Conservation (phyloP, 2,113 vertebrate species). For the Pipra filicauda region DNA sequence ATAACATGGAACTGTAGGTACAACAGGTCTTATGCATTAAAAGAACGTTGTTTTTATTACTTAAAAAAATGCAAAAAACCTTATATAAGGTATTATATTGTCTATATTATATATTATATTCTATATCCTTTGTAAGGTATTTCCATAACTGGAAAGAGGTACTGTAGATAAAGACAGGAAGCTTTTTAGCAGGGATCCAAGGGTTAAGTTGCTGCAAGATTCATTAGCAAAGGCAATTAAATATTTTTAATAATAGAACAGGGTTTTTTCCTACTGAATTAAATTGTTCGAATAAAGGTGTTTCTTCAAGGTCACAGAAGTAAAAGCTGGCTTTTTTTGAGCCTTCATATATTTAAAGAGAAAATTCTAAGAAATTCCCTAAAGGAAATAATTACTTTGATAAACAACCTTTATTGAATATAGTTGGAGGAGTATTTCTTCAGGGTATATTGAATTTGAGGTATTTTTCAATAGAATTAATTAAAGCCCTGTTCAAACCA, state of each 20-base stretch:
- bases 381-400: slow-evolving; percentile 67
- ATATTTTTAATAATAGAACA: not conserved
- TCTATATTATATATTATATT: not conserved
- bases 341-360: not conserved
- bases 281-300: not conserved
- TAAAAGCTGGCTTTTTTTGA: slow-evolving; percentile 7
- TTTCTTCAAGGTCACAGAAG: slow-evolving; percentile 24
- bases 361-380: slow-evolving; percentile 29
- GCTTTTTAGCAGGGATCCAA: not conserved
- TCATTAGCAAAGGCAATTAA: not conserved
- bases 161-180: not conserved
- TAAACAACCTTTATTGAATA: slow-evolving; percentile 63
- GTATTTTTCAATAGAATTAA: slow-evolving; percentile 63
- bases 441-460: slow-evolving; percentile 31
- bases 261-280: not conserved
- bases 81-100: rapidly evolving
- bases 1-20: not conserved
- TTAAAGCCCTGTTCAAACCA: slow-evolving; percentile 45
- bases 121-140: not conserved
- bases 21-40: not conserved
- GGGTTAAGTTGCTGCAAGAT: not conserved
- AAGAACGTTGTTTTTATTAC: not conserved
- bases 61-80: not conserved
- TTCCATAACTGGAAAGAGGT: not conserved
- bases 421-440: slow-evolving; percentile 46